Base-by-base conservation (phyloP, 1,140 invertebrate species). In the Drosophila kikkawai region DNA sequence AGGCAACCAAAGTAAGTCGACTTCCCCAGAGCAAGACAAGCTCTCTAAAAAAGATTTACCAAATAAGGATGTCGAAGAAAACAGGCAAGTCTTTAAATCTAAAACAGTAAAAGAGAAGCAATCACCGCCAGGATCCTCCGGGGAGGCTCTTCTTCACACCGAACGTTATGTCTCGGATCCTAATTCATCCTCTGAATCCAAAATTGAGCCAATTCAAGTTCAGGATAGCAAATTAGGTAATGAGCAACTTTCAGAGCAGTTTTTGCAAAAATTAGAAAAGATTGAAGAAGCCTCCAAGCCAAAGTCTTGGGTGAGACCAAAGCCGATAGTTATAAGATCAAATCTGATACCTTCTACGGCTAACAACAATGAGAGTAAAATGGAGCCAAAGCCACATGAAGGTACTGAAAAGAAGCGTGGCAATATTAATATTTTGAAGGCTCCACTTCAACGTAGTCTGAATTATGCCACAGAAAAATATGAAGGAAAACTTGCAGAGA, bases 281-380 rank as follows among this genome's bases (percentile, higher is more conserved):
- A 70, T 87, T 44, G 67, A 74, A n/a, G 77, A 65, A 4, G 83
- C 83, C 4, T 60, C 83, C 8, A 77, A 41, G 17, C 84, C 83
- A 9, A 87, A 87, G 17, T 65, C 57, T 4, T 58, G 51, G 32
- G 34, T 26, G 1, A 61, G 37, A 7, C 66, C 66, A 0, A 48
- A 29, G 0, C 60, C 60, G 0, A 12, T 42, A 7, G 45, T 42
- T 7, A 47, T 44, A 11, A n/a, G 6, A 12, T 19, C 37, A n/a
- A 66, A 45, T 8, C 0, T 1, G n/a, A 11, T 12, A 11, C 15
- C 5, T 26, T 19, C 29, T 7, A 8, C 12, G 9, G 22, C 1
- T 1, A 39, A 48, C 39, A 29, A 17, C 12, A 12, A 3, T 7
- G 19, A 34, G 5, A 4, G 34, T 11, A 39, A 12, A 5, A 17